These are phyloP conservation scores for Dolichoris vasculosae DNA, from an alignment of 1,140 invertebrate species.

Conservation along the genomic window DNA sequence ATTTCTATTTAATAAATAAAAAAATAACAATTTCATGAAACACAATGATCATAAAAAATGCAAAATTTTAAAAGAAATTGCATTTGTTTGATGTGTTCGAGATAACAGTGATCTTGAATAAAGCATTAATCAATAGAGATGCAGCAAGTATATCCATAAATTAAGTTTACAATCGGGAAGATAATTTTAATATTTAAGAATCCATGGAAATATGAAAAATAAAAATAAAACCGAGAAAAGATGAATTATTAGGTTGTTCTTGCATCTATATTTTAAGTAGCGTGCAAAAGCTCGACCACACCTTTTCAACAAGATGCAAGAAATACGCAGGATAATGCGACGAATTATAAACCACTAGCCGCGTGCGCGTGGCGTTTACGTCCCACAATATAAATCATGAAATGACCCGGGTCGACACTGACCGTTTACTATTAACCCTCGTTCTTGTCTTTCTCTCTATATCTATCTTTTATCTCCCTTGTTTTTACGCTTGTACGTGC, in stretches of 20 bases:
- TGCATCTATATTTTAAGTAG: too few species aligned
- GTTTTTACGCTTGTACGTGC: neutral
- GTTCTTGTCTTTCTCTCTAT: neutral
- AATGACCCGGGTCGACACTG: neutral
- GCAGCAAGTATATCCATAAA: too few species aligned
- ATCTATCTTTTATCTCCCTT: neutral
- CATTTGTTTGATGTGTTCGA: too few species aligned
- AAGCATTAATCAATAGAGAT: too few species aligned
- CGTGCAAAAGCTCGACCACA: neutral
- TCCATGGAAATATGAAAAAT: too few species aligned
- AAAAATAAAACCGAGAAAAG: neutral
- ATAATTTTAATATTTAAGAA: too few species aligned
- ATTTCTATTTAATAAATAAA: too few species aligned
- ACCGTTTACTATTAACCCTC: neutral
- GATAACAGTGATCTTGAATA: too few species aligned
- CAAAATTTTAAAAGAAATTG: too few species aligned
- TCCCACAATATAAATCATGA: constrained; percentile 33
- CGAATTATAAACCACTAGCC: neutral
- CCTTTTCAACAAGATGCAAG: neutral
- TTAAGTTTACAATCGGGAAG: too few species aligned
- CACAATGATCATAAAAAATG: too few species aligned
- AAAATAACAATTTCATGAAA: too few species aligned
- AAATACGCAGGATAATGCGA: neutral
- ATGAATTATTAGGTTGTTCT: neutral
- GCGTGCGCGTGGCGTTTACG: constrained; percentile 24